These are phyloP conservation scores for Agrypnia vestita DNA, from an alignment of 1,140 invertebrate genomes.

Conservation along the genomic window DNA sequence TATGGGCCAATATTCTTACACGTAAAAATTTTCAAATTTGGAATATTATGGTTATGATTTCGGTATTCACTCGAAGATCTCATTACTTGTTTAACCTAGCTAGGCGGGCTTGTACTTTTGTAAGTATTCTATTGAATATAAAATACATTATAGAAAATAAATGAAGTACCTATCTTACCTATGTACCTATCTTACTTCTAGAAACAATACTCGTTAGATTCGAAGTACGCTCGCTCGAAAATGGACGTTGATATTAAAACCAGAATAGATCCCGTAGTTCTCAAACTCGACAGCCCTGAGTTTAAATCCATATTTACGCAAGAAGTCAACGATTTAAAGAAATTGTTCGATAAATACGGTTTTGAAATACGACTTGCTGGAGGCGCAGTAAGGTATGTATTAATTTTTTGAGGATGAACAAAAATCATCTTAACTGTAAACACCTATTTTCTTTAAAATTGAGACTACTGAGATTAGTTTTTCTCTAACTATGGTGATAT, in stretches of 20 bases:
- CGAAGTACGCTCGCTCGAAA: constrained; percentile 47
- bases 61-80: neutral
- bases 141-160: no score
- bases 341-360: constrained; percentile 86
- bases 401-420: neutral
- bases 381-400: constrained; percentile 85
- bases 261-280: constrained; percentile 80
- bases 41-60: constrained; percentile 28
- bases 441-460: no score
- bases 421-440: neutral
- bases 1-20: neutral
- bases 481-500: no score
- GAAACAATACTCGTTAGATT: constrained; percentile 62
- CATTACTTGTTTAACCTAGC: neutral
- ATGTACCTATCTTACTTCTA: constrained; percentile 57
- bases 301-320: constrained; percentile 89
- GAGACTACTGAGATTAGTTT: no score
- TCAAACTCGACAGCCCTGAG: constrained; percentile 79
- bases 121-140: neutral
- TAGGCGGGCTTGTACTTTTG: neutral
- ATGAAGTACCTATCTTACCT: no score
- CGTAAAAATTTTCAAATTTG: neutral
- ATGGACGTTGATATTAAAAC: constrained; percentile 70
- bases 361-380: constrained; percentile 95
- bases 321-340: constrained; percentile 80